Base-by-base conservation (phyloP, 2,888 invertebrate species). In the Drosophila setosimentum region DNA sequence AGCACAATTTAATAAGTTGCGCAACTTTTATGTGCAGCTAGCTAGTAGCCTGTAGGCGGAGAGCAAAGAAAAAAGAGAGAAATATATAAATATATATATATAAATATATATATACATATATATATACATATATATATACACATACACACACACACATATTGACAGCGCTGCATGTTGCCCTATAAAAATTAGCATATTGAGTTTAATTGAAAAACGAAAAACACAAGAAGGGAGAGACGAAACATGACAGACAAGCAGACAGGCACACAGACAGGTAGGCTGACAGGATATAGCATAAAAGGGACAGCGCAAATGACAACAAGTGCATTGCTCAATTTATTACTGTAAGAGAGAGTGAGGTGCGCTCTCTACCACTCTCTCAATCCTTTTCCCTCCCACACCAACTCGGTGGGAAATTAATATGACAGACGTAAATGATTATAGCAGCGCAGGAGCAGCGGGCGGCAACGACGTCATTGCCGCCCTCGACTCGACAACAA, bases 141-240 rank as follows among this genome's bases (percentile, higher is more conserved):
- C 16, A 5, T 32, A 37, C 40, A 61, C 21, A 40, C 13, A 29
- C 29, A 40, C 33, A 30, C 27, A 18, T n/a, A 16, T 32, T 24
- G 3, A 24, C 42, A 35, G 59, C 35, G 32, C 35, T 51, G 51
- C 51, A 32, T 51, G n/a, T 7, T 82, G 82, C 75, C 84, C 87
- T 78, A 83, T 70, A 83, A 80, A 81, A 83, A 83, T 83, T 78
- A 64, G 67, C 84, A 87, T 77, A 73, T 50, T 64, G 32, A 42
- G 49, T 54, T 68, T 68, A 54, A 62, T 50, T 55, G 53, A 48
- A 65, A 42, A 59, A 65, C 51, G 40, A 68, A 63, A 45, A n/a
- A 61, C 13, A 66, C 48, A 65, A 29, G 35, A 35, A 54, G 18
- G 33, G 24, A 11, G 53, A 33, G 24, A 53, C 53, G 33, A 27